Conservation (phyloP, 2,888 invertebrate genomes). For the Drosophila macrospina region DNA sequence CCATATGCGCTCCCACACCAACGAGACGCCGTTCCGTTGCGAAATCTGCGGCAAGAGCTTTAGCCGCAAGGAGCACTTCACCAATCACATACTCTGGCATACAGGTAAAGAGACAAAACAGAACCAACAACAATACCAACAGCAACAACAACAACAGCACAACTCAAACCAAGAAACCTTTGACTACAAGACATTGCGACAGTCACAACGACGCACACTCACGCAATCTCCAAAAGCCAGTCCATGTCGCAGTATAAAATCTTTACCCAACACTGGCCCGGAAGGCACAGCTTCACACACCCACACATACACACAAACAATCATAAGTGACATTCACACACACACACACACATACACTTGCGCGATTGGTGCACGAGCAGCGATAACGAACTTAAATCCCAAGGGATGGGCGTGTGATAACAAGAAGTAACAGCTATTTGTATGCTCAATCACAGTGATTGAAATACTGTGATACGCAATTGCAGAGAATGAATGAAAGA, state of each 20-base stretch:
- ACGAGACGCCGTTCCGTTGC: slow-evolving; percentile 94
- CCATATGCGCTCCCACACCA: slow-evolving; percentile 95
- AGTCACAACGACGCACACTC: slow-evolving; percentile 2
- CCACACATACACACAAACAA: slow-evolving; percentile 11
- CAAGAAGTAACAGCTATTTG: slow-evolving; percentile 2
- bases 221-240: slow-evolving; percentile 11
- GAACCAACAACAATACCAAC: slow-evolving; percentile 52
- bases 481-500: background rate
- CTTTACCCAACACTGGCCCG: background rate
- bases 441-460: background rate
- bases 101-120: slow-evolving; percentile 87
- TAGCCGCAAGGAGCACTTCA: slow-evolving; percentile 95
- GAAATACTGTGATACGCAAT: background rate
- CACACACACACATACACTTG: slow-evolving; percentile 9
- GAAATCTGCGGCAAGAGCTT: slow-evolving; percentile 95
- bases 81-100: slow-evolving; percentile 96
- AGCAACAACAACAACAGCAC: background rate
- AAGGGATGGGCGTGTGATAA: slow-evolving; percentile 15
- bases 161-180: slow-evolving; percentile 1
- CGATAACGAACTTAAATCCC: slow-evolving; percentile 66
- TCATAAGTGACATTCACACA: background rate
- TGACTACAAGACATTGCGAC: slow-evolving; percentile 30
- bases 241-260: background rate
- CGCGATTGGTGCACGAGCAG: slow-evolving; percentile 57
- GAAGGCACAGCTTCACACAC: background rate